Evolutionary conservation across 2,113 vertebrate species (phyloP), one percentile per base, ranked within the genome.

Genomic region (Tursiops truncatus): DNA sequence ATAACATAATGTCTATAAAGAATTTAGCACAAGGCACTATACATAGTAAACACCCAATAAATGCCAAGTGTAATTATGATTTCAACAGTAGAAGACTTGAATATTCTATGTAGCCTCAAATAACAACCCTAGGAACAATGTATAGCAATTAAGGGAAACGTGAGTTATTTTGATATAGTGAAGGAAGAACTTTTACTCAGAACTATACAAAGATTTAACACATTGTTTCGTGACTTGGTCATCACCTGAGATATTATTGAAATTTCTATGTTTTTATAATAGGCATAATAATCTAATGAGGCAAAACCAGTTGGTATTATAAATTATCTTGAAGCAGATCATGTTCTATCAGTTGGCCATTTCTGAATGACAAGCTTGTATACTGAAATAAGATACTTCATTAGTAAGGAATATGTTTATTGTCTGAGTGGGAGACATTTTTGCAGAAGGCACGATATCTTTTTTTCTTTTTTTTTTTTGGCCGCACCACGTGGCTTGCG

Each of bases 21-120:
- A 90, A 89, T 86, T 94, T 94, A 90, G 83, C 67, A 67, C 56
- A 53, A 82, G 28, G 47, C 12, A 8, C 15, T 86, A 26, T 76
- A 38, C 36, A 33, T 44, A 93, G 79, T 95, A 88, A 96, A 95
- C 33, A 92, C 71, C 91, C 65, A 89, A 53, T 89, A 89, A 96
- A 89, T 82, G 83, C 68, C 91, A 94, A 73, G 68, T 47, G 20
- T 44, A 77, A 89, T 86, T 82, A 53, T 65, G 28, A 77, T 67
- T 92, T 38, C 33, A 82, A 44, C 25, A 26, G 31, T 70, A 71
- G 71, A 92, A 63, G 38, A 11, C 3, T 81, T 47, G 12, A 77
- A 41, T 41, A 17, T 47, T 53, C 74, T 71, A n/a, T 87, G 74
- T 77, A 33, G 50, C 23, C 67, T 95, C 87, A 76, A 58, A 89